Conservation (phyloP, 1,140 invertebrate genomes). For the Drosophila mojavensis region DNA sequence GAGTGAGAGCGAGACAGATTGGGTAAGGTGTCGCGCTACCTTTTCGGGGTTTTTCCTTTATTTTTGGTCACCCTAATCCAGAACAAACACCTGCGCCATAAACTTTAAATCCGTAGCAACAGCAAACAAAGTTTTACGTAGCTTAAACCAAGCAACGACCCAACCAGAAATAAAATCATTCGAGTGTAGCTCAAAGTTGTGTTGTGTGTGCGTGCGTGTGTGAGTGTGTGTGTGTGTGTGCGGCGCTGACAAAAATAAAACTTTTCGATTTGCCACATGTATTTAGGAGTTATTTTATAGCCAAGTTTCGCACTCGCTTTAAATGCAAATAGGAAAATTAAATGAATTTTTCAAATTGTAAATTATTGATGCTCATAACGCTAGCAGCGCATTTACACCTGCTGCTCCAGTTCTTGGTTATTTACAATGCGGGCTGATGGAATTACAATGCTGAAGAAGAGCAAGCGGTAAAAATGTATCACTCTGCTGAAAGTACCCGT, state of each 20-base stretch:
- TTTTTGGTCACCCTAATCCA: conserved; percentile 55
- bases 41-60: conserved; percentile 3
- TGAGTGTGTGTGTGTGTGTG: conserved; percentile 4
- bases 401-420: not conserved
- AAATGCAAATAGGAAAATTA: conserved; percentile 45
- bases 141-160: conserved; percentile 43
- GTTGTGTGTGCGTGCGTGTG: conserved; percentile 30
- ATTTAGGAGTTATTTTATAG: conserved; percentile 53
- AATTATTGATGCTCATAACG: conserved; percentile 9
- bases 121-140: conserved; percentile 54
- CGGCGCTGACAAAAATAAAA: conserved; percentile 49
- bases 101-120: conserved; percentile 67
- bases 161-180: conserved; percentile 76
- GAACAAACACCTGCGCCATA: conserved; percentile 73
- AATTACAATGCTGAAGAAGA: conserved; percentile 20
- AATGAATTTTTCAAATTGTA: conserved; percentile 7
- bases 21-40: conserved; percentile 37
- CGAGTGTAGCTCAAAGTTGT: conserved; percentile 59
- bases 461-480: conserved; percentile 9
- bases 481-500: not conserved
- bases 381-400: conserved; percentile 4
- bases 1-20: conserved; percentile 7
- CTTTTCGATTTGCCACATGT: conserved; percentile 65
- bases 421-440: conserved; percentile 4
- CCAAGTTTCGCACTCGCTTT: conserved; percentile 12